Evolutionary conservation across 2,113 vertebrate species (phyloP).

Genomic region (Ceratotherium simum): DNA sequence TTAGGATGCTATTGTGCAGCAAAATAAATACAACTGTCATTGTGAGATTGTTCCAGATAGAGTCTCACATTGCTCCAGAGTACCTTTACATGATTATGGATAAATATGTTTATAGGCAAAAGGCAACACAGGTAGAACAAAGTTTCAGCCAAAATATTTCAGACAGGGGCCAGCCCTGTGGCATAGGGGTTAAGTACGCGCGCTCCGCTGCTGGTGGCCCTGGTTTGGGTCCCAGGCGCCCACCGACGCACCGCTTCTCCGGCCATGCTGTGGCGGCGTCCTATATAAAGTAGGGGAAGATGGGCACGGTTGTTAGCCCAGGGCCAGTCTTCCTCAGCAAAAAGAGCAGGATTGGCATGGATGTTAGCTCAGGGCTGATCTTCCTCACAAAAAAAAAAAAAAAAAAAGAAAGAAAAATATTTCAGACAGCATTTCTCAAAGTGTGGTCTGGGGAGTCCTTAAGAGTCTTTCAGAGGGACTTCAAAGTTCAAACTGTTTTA

Average conservation of each 20-base stretch:
- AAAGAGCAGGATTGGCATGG: no score
- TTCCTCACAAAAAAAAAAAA: no score
- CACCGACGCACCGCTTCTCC: no score
- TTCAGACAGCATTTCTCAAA: slow-evolving; percentile 4
- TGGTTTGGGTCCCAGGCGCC: no score
- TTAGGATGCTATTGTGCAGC: background rate
- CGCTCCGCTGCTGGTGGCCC: no score
- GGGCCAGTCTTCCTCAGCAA: no score
- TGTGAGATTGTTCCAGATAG: background rate
- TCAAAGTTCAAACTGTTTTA: background rate
- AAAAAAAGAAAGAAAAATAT: no score
- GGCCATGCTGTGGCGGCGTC: no score
- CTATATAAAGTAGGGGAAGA: no score
- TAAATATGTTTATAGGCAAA: background rate
- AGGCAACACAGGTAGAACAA: background rate
- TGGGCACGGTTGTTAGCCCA: no score
- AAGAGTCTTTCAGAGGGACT: background rate
- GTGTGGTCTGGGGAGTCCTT: background rate
- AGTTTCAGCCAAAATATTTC: background rate
- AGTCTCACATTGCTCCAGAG: background rate
- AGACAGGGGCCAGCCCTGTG: background rate
- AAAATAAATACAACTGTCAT: background rate
- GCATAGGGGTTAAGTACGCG: no score
- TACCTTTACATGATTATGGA: background rate
- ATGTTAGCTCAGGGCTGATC: no score